These are phyloP conservation scores for Poecilus cupreus DNA, from an alignment of 2,888 invertebrate genomes.

Conservation along the genomic window DNA sequence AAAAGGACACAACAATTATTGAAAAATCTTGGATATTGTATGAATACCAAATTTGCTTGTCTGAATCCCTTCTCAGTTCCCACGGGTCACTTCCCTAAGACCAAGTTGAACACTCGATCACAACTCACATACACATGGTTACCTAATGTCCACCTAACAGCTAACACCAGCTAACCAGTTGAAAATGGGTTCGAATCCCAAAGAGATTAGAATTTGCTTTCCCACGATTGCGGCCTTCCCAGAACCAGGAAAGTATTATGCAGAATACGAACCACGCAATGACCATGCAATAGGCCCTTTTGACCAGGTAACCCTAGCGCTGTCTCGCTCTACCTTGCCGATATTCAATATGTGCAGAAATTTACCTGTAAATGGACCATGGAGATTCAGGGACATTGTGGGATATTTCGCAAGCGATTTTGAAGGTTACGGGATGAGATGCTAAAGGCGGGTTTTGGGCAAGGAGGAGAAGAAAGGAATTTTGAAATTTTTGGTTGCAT, in stretches of 20 bases:
- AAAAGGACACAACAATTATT: too few species aligned
- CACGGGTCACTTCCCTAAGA: not conserved
- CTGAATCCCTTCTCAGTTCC: constrained; percentile 13
- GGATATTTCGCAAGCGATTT: not conserved
- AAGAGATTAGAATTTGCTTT: not conserved
- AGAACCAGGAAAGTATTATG: constrained; percentile 42
- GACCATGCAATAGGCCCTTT: constrained; percentile 45
- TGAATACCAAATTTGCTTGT: not conserved
- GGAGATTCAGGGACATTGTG: not conserved
- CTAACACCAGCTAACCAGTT: constrained; percentile 15
- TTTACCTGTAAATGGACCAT: constrained; percentile 31
- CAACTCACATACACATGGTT: not conserved
- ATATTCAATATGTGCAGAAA: constrained; percentile 43
- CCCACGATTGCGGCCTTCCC: not conserved
- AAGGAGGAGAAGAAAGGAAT: not conserved
- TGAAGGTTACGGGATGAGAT: not conserved
- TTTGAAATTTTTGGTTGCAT: not conserved
- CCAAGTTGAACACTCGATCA: not conserved
- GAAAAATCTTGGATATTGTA: too few species aligned
- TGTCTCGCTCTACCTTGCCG: not conserved
- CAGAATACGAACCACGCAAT: constrained; percentile 34
- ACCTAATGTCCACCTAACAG: constrained; percentile 5
- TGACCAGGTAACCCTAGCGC: constrained; percentile 1
- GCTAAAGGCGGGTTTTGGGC: not conserved
- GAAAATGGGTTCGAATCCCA: constrained; percentile 33